A percentile compares a stretch with the other conserved stretches of the same genome.
phyloP scores from a whole-genome alignment of 2,888 invertebrate genomes.

The Chymomyza fuscimana region DNA sequence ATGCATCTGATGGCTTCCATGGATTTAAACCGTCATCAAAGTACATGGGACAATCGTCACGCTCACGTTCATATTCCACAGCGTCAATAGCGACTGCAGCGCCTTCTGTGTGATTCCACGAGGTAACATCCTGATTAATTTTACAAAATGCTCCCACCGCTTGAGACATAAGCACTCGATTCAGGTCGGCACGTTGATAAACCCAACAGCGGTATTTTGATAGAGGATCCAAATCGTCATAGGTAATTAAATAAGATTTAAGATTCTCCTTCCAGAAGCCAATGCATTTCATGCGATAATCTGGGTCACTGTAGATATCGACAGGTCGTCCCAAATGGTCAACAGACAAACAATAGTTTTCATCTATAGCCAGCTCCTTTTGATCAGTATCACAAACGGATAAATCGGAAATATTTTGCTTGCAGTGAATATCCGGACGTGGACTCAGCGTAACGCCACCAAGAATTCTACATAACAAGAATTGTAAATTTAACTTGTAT shows the following conservation, averaged over 20 bases:
- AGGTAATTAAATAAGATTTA: constrained; percentile 96
- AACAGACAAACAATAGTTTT: constrained; percentile 97
- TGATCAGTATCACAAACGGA: constrained; percentile 97
- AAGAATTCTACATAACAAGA: constrained; percentile 84
- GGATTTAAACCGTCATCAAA: constrained; percentile 97
- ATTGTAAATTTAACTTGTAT: not conserved
- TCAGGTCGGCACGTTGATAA: constrained; percentile 96
- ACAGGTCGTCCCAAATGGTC: constrained; percentile 96
- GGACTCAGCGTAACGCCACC: constrained; percentile 97
- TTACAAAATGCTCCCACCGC: constrained; percentile 96
- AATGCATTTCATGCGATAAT: constrained; percentile 97
- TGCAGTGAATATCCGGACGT: constrained; percentile 94
- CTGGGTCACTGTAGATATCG: constrained; percentile 96
- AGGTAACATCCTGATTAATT: constrained; percentile 92
- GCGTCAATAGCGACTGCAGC: constrained; percentile 95
- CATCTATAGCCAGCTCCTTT: constrained; percentile 95
- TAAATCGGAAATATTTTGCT: constrained; percentile 95
- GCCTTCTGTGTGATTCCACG: constrained; percentile 93
- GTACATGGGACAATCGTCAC: constrained; percentile 98
- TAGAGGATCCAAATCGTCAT: constrained; percentile 96
- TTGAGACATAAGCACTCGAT: constrained; percentile 90
- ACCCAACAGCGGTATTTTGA: constrained; percentile 99
- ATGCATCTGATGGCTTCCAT: constrained; percentile 87
- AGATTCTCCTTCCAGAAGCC: constrained; percentile 99
- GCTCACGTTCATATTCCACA: constrained; percentile 94